Evolutionary conservation across 2,797 vertebrate species (phyloP).

Genomic region (Sebastiscus albofasciatus): DNA sequence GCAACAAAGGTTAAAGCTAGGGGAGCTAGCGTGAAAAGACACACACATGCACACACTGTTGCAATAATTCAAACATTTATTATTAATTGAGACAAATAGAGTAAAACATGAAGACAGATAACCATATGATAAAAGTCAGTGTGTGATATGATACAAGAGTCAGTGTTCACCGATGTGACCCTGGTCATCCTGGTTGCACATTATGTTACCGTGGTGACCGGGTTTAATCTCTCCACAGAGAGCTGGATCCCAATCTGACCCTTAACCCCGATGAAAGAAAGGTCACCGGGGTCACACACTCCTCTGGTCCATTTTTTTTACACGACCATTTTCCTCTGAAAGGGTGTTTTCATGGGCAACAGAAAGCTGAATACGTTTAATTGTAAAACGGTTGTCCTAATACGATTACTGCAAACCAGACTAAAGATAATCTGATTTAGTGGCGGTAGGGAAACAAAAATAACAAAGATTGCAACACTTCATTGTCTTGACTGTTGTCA

Average conservation of each 20-base stretch:
- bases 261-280: slow-evolving; percentile 63
- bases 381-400: slow-evolving; percentile 4
- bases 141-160: not conserved
- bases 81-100: not conserved
- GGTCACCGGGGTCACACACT: slow-evolving; percentile 56
- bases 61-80: not conserved
- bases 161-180: slow-evolving; percentile 39
- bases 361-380: not conserved
- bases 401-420: slow-evolving; percentile 9
- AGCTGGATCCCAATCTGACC: slow-evolving; percentile 64
- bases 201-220: slow-evolving; percentile 64
- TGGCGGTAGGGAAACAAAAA: not conserved
- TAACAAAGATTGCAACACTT: not conserved
- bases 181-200: slow-evolving; percentile 30
- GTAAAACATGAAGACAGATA: not conserved
- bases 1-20: slow-evolving; percentile 33
- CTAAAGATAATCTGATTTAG: not conserved
- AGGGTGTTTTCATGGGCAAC: slow-evolving; percentile 28
- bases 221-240: slow-evolving; percentile 70
- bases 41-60: not conserved
- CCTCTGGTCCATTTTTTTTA: slow-evolving; percentile 29
- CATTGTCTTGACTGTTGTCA: not conserved
- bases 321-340: slow-evolving; percentile 26
- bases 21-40: not conserved
- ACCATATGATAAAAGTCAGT: not conserved